Conservation (phyloP, 1,140 invertebrate species). For the Listronotus oregonensis region DNA sequence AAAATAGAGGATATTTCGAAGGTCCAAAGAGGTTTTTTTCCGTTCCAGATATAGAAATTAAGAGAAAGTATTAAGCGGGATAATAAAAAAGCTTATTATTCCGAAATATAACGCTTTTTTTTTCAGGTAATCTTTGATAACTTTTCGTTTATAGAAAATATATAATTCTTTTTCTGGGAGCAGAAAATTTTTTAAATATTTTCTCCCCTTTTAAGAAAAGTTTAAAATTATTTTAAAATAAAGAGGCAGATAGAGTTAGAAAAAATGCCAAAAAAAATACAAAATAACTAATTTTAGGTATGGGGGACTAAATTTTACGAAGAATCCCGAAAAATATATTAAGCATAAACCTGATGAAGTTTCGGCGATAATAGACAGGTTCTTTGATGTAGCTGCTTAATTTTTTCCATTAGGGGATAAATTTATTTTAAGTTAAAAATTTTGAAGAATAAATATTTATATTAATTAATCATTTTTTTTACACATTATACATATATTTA, state of each 20-base stretch:
- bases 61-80: conserved; percentile 81
- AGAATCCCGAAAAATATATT: conserved; percentile 93
- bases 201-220: too few relatives aligned
- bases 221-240: too few relatives aligned
- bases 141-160: too few relatives aligned
- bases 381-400: conserved; percentile 82
- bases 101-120: conserved; percentile 83
- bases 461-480: too few relatives aligned
- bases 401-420: not conserved
- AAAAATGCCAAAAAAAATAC: too few relatives aligned
- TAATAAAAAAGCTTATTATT: conserved; percentile 83
- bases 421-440: too few relatives aligned
- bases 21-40: conserved; percentile 89
- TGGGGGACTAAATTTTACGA: conserved; percentile 78
- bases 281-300: conserved; percentile 68
- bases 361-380: conserved; percentile 75
- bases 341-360: conserved; percentile 89
- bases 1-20: conserved; percentile 89
- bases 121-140: conserved; percentile 70
- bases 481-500: too few relatives aligned
- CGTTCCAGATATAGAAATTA: conserved; percentile 88
- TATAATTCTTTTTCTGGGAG: too few relatives aligned
- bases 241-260: too few relatives aligned
- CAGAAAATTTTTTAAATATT: too few relatives aligned
- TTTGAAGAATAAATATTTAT: too few relatives aligned